phyloP scores from a whole-genome alignment of 2,113 vertebrate genomes.

The Pelusios castaneus region DNA sequence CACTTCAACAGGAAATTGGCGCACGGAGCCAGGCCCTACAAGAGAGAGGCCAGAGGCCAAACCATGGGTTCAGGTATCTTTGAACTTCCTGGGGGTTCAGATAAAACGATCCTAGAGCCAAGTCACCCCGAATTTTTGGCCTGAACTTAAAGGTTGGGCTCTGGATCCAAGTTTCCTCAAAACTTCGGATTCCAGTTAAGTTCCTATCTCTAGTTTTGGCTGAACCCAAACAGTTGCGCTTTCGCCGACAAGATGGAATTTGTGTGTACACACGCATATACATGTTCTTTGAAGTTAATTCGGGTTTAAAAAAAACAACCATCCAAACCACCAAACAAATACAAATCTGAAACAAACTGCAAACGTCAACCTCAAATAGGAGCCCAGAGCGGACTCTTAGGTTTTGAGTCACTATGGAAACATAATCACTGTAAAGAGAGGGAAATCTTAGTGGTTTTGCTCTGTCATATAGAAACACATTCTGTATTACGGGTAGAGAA shows the following conservation, averaged over 20 bases:
- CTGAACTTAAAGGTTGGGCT: neutral
- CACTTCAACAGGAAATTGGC: rapidly evolving
- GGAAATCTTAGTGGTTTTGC: conserved; percentile 3
- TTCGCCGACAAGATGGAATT: neutral
- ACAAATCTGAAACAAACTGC: neutral
- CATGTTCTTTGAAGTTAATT: neutral
- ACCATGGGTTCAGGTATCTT: neutral
- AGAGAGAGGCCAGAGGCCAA: neutral
- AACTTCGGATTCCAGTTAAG: rapidly evolving
- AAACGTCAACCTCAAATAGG: neutral
- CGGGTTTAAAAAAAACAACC: neutral
- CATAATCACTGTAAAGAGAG: neutral
- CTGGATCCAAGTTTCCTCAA: neutral
- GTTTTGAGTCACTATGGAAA: conserved; percentile 26
- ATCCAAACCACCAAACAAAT: conserved; percentile 19
- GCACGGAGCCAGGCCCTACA: rapidly evolving
- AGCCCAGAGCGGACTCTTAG: neutral
- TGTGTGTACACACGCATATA: neutral
- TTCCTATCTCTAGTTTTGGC: neutral
- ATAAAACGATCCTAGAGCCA: neutral
- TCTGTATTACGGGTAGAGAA: neutral
- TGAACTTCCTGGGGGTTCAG: neutral
- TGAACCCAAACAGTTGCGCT: neutral
- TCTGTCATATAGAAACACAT: conserved; percentile 12
- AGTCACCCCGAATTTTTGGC: neutral